Percentiles rank a stretch among this genome's conserved stretches.
Conservation (phyloP, 2,888 invertebrate species). For the Andrena bucephala region DNA sequence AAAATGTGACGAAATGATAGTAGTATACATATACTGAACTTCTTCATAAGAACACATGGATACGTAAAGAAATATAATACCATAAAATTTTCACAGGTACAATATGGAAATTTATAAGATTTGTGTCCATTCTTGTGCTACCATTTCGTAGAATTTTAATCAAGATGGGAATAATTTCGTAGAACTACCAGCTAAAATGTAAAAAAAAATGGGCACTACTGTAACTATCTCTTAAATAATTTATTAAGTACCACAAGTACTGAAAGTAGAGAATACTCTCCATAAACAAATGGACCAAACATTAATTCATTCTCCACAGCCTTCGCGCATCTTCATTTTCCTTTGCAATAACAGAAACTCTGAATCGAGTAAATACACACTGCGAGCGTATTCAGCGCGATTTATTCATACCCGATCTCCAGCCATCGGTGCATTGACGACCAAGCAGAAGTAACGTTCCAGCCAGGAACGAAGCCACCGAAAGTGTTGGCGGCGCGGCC, state of each 20-base stretch:
- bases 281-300: neutral
- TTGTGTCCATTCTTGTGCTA: too few species aligned
- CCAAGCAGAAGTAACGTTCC: constrained; percentile 53
- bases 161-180: too few species aligned
- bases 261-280: neutral
- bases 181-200: neutral
- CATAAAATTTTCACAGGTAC: too few species aligned
- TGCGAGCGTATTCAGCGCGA: constrained; percentile 29
- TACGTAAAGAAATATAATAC: too few species aligned
- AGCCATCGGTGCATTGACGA: constrained; percentile 27
- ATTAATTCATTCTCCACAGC: neutral
- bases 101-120: too few species aligned
- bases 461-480: constrained; percentile 68
- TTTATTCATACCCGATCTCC: constrained; percentile 48
- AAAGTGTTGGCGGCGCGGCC: constrained; percentile 59
- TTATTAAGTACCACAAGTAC: neutral
- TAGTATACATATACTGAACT: too few species aligned
- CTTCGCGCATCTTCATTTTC: neutral
- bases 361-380: constrained; percentile 5
- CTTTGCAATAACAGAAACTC: constrained; percentile 11
- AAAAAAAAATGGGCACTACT: too few species aligned
- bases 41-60: too few species aligned
- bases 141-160: too few species aligned
- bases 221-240: neutral
- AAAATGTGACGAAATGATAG: too few species aligned